Conservation (phyloP, 2,113 vertebrate species). For the Onychostoma macrolepis region DNA sequence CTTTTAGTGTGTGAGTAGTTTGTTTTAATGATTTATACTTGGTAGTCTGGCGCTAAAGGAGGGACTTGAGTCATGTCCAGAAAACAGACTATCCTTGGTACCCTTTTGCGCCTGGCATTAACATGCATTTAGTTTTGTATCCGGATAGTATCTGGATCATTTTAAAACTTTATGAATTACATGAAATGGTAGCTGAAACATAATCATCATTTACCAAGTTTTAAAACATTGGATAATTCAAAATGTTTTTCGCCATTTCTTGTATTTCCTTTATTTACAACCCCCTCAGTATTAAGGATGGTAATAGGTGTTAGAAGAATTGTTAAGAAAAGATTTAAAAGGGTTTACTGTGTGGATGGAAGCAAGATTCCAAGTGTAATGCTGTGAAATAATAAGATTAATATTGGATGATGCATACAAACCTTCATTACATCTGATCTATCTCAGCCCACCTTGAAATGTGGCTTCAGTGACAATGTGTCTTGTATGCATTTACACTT, state of each 20-base stretch:
- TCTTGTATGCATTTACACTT: neutral
- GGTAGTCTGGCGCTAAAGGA: neutral
- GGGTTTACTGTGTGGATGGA: neutral
- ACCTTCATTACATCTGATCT: neutral
- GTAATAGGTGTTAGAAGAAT: neutral
- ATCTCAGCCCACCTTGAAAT: neutral
- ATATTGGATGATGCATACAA: neutral
- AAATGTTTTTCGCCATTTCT: neutral
- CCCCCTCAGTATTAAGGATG: neutral
- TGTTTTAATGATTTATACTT: neutral
- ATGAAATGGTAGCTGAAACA: neutral
- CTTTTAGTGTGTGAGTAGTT: neutral
- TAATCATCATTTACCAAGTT: neutral
- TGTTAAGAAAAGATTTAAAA: neutral
- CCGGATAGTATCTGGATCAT: neutral
- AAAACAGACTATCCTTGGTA: no score
- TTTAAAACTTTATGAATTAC: neutral
- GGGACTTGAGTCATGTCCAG: no score
- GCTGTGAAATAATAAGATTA: neutral
- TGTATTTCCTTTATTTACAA: neutral
- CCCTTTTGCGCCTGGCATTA: no score
- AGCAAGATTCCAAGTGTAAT: neutral
- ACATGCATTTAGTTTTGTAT: no score
- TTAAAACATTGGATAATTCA: neutral
- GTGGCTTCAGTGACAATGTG: neutral